Conservation (phyloP, 2,113 vertebrate species). For the Eolophus roseicapilla region DNA sequence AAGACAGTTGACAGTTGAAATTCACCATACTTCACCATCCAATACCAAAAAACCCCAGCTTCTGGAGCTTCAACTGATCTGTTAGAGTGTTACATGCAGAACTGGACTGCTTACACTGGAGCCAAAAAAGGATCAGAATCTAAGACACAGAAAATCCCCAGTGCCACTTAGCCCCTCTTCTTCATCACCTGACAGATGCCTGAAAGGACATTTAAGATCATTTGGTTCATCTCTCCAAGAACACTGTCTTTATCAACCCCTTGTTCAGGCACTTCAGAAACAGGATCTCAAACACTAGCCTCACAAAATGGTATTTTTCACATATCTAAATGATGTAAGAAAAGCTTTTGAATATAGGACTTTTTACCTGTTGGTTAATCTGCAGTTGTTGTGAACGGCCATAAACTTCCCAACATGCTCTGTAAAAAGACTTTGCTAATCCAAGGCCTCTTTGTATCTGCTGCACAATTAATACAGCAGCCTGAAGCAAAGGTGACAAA, state of each 20-base stretch:
- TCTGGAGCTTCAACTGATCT: background rate
- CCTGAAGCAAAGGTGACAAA: conserved; percentile 84
- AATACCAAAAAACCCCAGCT: background rate
- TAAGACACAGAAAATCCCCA: background rate
- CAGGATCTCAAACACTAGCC: background rate
- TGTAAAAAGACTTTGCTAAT: conserved; percentile 84
- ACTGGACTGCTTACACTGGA: background rate
- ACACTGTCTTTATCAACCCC: background rate
- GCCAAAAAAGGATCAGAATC: background rate
- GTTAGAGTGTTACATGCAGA: background rate
- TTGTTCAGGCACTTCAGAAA: background rate
- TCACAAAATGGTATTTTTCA: background rate
- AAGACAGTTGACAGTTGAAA: background rate
- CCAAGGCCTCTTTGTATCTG: conserved; percentile 88
- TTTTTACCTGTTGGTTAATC: conserved; percentile 82
- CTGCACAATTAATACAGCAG: conserved; percentile 81
- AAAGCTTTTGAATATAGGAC: background rate
- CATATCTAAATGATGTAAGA: background rate
- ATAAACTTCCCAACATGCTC: conserved; percentile 87
- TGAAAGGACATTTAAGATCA: background rate
- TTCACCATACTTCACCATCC: background rate
- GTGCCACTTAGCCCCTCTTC: background rate
- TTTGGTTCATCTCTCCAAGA: background rate
- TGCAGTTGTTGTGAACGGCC: conserved; percentile 81
- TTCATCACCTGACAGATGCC: background rate